Evolutionary conservation across 2,797 vertebrate genomes (phyloP).

Genomic region (Acridotheres tristis): DNA sequence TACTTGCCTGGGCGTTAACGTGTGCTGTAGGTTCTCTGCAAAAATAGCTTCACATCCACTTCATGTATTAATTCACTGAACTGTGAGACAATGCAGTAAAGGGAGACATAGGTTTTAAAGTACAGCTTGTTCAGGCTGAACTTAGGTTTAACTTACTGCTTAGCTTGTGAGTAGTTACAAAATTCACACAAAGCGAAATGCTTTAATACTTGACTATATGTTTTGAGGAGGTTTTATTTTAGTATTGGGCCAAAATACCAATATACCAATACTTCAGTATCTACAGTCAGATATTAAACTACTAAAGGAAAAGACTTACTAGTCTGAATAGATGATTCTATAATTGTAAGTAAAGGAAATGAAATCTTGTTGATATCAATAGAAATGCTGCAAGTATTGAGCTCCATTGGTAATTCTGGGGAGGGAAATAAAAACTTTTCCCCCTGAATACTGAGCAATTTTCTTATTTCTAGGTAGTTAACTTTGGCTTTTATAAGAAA

Average conservation of each 20-base stretch:
- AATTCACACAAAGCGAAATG: not conserved
- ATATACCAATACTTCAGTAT: not conserved
- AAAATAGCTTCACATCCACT: not conserved
- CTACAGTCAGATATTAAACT: not conserved
- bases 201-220: not conserved
- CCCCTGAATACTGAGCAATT: not conserved
- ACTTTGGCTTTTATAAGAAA: not conserved
- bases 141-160: not conserved
- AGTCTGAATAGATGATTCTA: not conserved
- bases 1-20: fast-evolving
- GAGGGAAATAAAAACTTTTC: not conserved
- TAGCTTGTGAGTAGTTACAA: not conserved
- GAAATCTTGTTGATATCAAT: not conserved
- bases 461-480: not conserved
- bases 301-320: not conserved
- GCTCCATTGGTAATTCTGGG: not conserved
- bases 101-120: not conserved
- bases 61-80: not conserved
- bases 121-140: not conserved
- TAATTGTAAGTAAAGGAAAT: not conserved
- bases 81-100: not conserved
- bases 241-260: not conserved
- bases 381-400: not conserved
- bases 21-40: not conserved
- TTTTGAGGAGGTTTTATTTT: not conserved